A percentile compares a stretch with the other conserved stretches of the same genome.
Evolutionary conservation across 2,888 invertebrate genomes (phyloP).

Genomic region (Melanostoma mellinum): DNA sequence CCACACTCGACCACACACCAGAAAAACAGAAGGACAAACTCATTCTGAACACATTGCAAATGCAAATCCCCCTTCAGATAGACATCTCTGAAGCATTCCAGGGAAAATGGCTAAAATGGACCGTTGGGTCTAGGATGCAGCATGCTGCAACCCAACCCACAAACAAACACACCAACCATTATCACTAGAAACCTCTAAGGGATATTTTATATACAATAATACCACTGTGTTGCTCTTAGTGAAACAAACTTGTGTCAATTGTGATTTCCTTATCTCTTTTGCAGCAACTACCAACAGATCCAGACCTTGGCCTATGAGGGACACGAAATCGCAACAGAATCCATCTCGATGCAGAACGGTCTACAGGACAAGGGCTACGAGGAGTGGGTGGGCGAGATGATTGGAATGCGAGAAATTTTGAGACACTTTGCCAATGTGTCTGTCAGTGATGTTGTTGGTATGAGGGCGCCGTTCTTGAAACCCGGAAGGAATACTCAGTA

Average conservation of each 20-base stretch:
- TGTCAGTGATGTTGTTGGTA: conserved; percentile 91
- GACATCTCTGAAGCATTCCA: conserved; percentile 68
- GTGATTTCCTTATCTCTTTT: conserved; percentile 78
- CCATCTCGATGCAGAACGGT: conserved; percentile 88
- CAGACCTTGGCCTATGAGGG: conserved; percentile 94
- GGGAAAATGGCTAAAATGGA: conserved; percentile 56
- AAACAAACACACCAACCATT: conserved; percentile 32
- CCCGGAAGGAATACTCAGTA: conserved; percentile 96
- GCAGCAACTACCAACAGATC: conserved; percentile 96
- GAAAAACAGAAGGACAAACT: conserved; percentile 59
- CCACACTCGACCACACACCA: conserved; percentile 13
- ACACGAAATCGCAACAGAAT: conserved; percentile 89
- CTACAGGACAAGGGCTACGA: conserved; percentile 95
- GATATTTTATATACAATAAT: conserved; percentile 35
- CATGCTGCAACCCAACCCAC: conserved; percentile 29
- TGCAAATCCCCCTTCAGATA: conserved; percentile 67
- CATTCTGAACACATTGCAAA: conserved; percentile 49
- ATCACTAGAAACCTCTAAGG: conserved; percentile 52
- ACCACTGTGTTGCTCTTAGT: conserved; percentile 15
- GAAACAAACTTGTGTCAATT: conserved; percentile 60
- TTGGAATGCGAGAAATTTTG: conserved; percentile 95
- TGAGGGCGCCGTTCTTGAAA: conserved; percentile 94
- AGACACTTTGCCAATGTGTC: conserved; percentile 91
- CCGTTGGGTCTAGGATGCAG: conserved; percentile 40
- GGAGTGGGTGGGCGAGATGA: conserved; percentile 97